Base-by-base conservation (phyloP, 1,140 invertebrate species). In the Drosophila ficusphila region DNA sequence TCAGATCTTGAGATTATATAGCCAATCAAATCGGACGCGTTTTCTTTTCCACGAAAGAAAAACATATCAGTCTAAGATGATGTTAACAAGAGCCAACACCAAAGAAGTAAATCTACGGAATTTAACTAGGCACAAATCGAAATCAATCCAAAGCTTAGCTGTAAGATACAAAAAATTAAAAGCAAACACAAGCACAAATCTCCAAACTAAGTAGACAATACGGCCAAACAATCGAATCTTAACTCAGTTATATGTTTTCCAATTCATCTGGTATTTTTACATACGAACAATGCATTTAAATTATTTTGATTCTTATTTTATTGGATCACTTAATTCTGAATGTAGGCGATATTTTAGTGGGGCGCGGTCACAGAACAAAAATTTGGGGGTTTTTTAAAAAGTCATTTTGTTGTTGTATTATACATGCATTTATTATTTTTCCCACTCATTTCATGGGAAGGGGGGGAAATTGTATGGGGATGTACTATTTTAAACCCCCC, bases 1-100 rank as follows among this genome's bases (percentile, higher is more conserved):
- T 39, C 57, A 61, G 18, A 61, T 61, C 58, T 60, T 29, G 57
- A 61, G 54, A 58, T 31, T 58, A 41, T 23, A 61, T 39, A 41
- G 57, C 34, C 25, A 58, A 39, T 18, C 19, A 12, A 25, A 23
- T 19, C 21, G 47, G 18, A 33, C 16, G 18, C 2, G n/a, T 34
- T 49, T 49, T 49, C 47, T 49, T 49, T 49, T 49, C 7, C 21
- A 58, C 23, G n/a, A 52, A 61, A 38, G 51, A 57, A 27, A 58
- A 36, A 61, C 57, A 61, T 61, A 61, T 61, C 57, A 61, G 34
- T 41, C 23, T 12, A 23, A 31, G 18, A 57, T 53, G 6, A 61
- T 58, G 53, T 38, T n/a, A 61, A 14, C 12, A n/a, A 25, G 9
- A 38, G n/a, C n/a, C 23, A 54, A 31, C 38, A 54, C n/a, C 38